Conservation (phyloP, 2,888 invertebrate species). For the Calameuta pallipes region DNA sequence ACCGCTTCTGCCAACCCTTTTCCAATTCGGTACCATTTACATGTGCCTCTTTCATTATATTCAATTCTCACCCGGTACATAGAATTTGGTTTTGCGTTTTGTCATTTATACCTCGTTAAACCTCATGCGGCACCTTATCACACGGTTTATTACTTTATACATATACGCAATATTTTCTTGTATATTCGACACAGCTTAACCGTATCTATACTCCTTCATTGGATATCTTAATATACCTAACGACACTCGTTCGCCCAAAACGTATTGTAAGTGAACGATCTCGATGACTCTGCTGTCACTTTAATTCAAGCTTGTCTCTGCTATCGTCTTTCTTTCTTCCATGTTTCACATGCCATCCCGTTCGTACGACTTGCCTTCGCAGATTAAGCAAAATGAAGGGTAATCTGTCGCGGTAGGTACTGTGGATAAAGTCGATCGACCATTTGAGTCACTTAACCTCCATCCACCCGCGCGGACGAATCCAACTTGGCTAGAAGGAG, state of each 20-base stretch:
- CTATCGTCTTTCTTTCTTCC: not conserved
- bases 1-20: constrained; percentile 21
- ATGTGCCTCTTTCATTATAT: not conserved
- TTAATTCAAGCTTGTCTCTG: not conserved
- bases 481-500: not conserved
- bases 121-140: not conserved
- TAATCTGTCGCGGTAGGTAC: not conserved
- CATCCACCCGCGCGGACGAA: not conserved
- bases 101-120: not conserved
- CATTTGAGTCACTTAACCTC: not conserved
- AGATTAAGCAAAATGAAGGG: not conserved
- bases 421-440: not conserved
- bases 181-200: not conserved
- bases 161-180: too few species aligned
- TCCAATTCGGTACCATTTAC: not conserved
- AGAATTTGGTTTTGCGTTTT: not conserved
- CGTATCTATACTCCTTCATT: not conserved
- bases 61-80: not conserved
- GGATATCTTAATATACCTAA: not conserved
- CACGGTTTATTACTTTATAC: not conserved
- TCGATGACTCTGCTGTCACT: not conserved
- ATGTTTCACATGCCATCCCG: not conserved
- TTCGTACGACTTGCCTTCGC: not conserved
- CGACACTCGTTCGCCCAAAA: not conserved
- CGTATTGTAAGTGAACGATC: not conserved